Percentiles rank a stretch among this genome's conserved stretches.
Evolutionary conservation across 1,140 invertebrate genomes (phyloP).

Genomic region (Ridgeia piscesae): DNA sequence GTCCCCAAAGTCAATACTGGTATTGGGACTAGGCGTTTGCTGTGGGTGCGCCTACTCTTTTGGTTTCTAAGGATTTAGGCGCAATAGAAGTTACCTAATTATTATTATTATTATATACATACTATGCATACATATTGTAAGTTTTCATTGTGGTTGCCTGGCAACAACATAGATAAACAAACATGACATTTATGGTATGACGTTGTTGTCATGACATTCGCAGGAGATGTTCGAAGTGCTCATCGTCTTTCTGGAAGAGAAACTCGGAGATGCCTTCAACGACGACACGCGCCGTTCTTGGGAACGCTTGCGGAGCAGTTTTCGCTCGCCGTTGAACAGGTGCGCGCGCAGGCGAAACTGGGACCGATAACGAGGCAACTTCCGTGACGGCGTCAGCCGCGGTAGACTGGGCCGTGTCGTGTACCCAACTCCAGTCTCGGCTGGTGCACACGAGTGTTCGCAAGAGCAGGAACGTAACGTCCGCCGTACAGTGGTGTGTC

Average conservation of each 20-base stretch:
- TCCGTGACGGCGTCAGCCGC: background rate
- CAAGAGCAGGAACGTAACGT: background rate
- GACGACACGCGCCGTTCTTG: background rate
- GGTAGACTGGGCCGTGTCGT: background rate
- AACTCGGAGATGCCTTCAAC: background rate
- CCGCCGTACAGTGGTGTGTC: background rate
- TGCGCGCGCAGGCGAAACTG: background rate
- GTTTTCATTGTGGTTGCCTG: no score
- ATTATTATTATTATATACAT: no score
- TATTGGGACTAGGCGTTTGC: no score
- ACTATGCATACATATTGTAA: no score
- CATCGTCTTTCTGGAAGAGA: background rate
- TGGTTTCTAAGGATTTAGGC: no score
- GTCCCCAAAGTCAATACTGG: no score
- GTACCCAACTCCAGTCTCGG: background rate
- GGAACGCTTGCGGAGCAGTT: background rate
- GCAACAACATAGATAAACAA: no score
- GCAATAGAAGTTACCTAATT: no score
- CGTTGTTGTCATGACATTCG: background rate
- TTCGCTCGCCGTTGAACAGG: background rate
- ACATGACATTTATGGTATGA: background rate
- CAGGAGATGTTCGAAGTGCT: background rate
- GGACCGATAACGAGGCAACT: background rate
- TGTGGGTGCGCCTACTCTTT: no score
- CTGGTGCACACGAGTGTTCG: background rate